Evolutionary conservation across 2,113 vertebrate species (phyloP).

Genomic region (Alethe castanea): DNA sequence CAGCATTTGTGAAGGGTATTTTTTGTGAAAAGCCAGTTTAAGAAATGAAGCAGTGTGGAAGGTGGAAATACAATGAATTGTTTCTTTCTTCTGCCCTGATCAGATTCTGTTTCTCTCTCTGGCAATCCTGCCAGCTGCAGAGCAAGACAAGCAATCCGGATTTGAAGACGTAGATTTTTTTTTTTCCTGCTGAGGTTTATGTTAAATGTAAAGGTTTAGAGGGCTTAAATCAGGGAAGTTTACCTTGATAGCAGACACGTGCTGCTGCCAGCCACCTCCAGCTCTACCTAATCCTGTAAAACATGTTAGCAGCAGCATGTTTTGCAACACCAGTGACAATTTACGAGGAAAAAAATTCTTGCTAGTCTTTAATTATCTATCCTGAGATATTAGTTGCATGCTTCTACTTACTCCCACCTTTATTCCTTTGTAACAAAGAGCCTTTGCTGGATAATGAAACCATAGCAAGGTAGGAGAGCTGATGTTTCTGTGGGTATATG

Average conservation of each 20-base stretch:
- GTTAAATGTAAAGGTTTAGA: background rate
- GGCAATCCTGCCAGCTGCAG: background rate
- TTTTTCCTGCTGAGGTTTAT: background rate
- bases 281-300: background rate
- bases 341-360: background rate
- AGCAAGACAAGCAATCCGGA: background rate
- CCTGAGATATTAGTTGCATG: background rate
- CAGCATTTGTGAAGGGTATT: background rate
- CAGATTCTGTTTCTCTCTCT: background rate
- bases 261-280: background rate
- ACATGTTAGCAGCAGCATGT: background rate
- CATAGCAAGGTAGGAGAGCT: background rate
- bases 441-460: background rate
- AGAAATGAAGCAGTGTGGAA: background rate
- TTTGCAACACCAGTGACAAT: background rate
- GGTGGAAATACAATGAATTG: background rate
- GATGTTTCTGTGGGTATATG: background rate
- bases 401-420: background rate
- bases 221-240: background rate
- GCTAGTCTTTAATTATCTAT: background rate
- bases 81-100: background rate
- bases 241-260: background rate
- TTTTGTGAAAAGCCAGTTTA: constrained; percentile 2
- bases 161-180: background rate
- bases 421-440: background rate